Conservation (phyloP, 2,113 vertebrate species). For the Dasyornis broadbenti region DNA sequence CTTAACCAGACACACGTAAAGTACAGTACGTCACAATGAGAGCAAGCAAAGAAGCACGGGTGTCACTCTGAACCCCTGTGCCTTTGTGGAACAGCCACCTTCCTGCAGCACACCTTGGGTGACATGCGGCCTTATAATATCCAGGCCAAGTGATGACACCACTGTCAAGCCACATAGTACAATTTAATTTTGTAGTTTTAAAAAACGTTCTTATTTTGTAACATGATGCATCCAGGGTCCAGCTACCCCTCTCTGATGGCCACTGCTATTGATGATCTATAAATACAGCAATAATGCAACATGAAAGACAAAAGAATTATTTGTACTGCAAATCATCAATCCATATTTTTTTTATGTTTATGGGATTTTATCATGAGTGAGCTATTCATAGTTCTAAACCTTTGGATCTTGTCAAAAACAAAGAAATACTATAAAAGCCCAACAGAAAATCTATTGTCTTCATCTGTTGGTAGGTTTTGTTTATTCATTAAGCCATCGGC, state of each 20-base stretch:
- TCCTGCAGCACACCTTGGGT: not conserved
- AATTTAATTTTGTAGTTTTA: not conserved
- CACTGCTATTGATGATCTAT: not conserved
- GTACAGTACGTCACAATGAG: not conserved
- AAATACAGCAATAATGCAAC: not conserved
- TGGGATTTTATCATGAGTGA: not conserved
- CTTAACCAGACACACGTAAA: not conserved
- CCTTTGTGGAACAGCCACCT: not conserved
- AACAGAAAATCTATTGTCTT: not conserved
- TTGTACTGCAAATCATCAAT: not conserved
- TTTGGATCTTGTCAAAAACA: not conserved
- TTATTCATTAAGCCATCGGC: not conserved
- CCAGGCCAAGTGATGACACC: not conserved
- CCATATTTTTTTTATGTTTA: not conserved
- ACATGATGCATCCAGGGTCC: not conserved
- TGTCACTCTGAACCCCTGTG: not conserved
- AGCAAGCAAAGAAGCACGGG: not conserved
- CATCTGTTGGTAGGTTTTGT: not conserved
- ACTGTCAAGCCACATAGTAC: fast-evolving
- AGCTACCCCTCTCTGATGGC: not conserved
- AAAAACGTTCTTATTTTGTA: fast-evolving
- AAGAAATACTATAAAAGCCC: not conserved
- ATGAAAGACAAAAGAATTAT: not conserved
- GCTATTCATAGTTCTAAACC: not conserved
- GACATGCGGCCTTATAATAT: fast-evolving